Conservation (phyloP, 2,797 vertebrate genomes). For the Alcedo atthis region DNA sequence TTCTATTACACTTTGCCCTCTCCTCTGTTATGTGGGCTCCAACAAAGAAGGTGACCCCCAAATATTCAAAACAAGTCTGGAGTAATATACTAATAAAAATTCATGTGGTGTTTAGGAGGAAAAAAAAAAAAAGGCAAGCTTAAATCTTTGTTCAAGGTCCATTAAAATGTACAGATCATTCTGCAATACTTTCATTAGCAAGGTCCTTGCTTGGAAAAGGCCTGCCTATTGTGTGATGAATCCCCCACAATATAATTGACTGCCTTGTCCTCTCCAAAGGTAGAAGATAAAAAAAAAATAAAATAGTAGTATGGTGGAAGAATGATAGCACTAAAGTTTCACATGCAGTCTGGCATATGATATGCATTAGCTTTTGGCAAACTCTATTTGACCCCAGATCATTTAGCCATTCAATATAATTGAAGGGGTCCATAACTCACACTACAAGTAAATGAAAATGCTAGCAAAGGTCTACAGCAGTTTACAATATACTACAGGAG, state of each 20-base stretch:
- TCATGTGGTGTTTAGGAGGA: background rate
- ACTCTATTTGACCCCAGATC: background rate
- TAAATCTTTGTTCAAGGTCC: conserved; percentile 49
- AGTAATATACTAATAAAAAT: conserved; percentile 65
- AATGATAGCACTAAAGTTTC: background rate
- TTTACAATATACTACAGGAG: background rate
- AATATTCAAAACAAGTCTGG: conserved; percentile 56
- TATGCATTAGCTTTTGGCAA: background rate
- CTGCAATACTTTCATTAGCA: conserved; percentile 12
- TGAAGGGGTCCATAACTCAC: background rate
- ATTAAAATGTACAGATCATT: conserved; percentile 60
- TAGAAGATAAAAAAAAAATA: background rate
- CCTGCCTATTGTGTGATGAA: conserved; percentile 25
- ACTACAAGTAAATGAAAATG: background rate
- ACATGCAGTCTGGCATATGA: background rate
- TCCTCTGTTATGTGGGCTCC: conserved; percentile 14
- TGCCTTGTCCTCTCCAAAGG: conserved; percentile 13
- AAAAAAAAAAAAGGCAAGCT: conserved; percentile 30
- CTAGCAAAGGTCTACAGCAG: background rate
- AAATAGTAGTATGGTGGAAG: background rate
- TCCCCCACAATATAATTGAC: conserved; percentile 19
- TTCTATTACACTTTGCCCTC: conserved; percentile 41
- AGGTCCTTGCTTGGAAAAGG: background rate
- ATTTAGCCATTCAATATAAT: background rate
- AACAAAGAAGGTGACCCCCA: conserved; percentile 42